Base-by-base conservation (phyloP, 2,888 invertebrate genomes). In the Netelia melanura region DNA sequence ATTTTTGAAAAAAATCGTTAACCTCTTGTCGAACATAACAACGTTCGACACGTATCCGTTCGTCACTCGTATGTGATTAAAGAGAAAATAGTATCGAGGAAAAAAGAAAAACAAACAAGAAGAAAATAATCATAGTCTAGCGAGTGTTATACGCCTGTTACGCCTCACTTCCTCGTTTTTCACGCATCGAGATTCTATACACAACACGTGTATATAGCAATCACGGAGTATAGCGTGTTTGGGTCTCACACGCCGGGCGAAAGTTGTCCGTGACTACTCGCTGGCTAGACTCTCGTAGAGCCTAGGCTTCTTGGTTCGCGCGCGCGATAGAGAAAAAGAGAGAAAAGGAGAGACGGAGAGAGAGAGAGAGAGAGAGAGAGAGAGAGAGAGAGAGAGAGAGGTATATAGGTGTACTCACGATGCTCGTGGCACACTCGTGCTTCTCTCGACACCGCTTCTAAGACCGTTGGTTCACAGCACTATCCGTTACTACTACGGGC, bases 241-340 rank as follows among this genome's bases (percentile, higher is more conserved):
- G 43, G 71, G 38, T 71, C 79, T 38, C 61, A 52, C 52, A 78
- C 74, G 74, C 56, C 78, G 58, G 78, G 84, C 84, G 81, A 85
- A 85, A 85, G 84, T 85, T 85, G 78, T 78, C 78, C 64, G 81
- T 67, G 71, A 83, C 82, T 78, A 72, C 82, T 78, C 44, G 72
- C 74, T 65, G 78, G 68, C 68, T 84, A 81, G 81, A 84, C 77
- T 70, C 58, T 25, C 52, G 17, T 58, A 21, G 17, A 21, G 17
- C 6, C n/a, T 58, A 58, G 58, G 2, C 9, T 17, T 58, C 58
- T 23, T 17, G 30, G 48, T 48, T 48, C 48, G 14, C 48, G 48
- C 48, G 14, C 48, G 11, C 10, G 48, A 14, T 30, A 30, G 3
- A 30, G 25, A 25, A 25, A 25, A 17, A 17, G 17, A 17, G 17